phyloP scores from a whole-genome alignment of 2,888 invertebrate species.

The Drosophila monieri region DNA sequence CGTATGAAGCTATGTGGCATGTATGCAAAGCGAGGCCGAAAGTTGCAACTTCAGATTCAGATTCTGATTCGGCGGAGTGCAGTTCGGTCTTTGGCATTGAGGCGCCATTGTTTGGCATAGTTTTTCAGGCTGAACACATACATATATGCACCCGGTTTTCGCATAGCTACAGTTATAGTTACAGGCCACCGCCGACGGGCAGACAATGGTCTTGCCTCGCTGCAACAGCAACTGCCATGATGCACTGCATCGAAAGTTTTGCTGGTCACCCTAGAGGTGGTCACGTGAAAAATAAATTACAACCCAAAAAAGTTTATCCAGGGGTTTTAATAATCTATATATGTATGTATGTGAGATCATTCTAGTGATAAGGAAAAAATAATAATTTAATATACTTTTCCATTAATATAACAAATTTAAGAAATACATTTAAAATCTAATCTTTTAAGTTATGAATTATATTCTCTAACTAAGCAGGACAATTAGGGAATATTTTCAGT shows the following conservation, averaged over 20 bases:
- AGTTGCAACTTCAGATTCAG: conserved; percentile 31
- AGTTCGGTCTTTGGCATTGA: conserved; percentile 54
- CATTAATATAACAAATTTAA: no score
- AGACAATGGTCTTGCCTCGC: conserved; percentile 56
- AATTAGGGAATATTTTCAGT: no score
- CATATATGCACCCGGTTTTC: conserved; percentile 62
- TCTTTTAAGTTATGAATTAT: no score
- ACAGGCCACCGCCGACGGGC: conserved; percentile 57
- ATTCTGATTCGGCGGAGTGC: conserved; percentile 9
- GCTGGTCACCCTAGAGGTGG: conserved; percentile 47
- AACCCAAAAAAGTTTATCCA: background rate
- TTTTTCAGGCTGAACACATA: conserved; percentile 39
- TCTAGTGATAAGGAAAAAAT: no score
- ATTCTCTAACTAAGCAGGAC: no score
- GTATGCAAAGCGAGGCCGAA: conserved; percentile 11
- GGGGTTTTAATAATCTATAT: background rate
- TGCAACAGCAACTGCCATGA: conserved; percentile 47
- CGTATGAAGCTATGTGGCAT: background rate
- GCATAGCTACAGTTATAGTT: conserved; percentile 60
- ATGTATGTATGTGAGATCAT: no score
- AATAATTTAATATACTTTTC: no score
- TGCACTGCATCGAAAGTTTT: conserved; percentile 47
- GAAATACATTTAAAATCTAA: no score
- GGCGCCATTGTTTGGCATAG: conserved; percentile 76
- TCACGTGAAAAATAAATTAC: conserved; percentile 6